Evolutionary conservation across 2,888 invertebrate genomes (phyloP).

Genomic region (Anagyrus pseudococci): DNA sequence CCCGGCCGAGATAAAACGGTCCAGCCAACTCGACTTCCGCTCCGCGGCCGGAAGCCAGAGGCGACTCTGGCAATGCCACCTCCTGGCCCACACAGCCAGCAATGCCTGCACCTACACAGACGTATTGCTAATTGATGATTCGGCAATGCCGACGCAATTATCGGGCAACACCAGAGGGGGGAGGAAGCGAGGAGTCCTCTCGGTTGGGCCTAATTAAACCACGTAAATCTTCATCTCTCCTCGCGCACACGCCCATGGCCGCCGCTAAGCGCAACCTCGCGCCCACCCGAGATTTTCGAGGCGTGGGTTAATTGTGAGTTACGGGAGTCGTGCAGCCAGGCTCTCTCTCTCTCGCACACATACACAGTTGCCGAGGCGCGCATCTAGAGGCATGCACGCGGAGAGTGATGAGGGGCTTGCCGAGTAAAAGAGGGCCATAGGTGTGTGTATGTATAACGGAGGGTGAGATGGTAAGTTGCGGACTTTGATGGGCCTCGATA

Average conservation of each 20-base stretch:
- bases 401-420: too few relatives aligned
- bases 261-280: too few relatives aligned
- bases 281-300: too few relatives aligned
- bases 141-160: conserved; percentile 28
- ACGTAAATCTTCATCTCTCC: conserved; percentile 36
- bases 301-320: conserved; percentile 34
- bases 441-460: neutral
- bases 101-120: conserved; percentile 1
- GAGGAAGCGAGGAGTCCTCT: too few relatives aligned
- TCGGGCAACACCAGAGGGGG: too few relatives aligned
- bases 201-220: conserved; percentile 32
- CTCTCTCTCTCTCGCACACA: conserved; percentile 9
- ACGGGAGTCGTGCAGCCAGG: conserved; percentile 26
- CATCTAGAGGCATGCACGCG: too few relatives aligned
- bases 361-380: too few relatives aligned
- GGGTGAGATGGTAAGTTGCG: neutral
- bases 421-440: too few relatives aligned
- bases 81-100: neutral
- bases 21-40: too few relatives aligned
- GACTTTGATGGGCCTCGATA: conserved; percentile 30
- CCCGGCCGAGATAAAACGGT: too few relatives aligned
- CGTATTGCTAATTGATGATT: conserved; percentile 33
- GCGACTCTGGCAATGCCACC: too few relatives aligned
- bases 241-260: too few relatives aligned
- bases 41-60: neutral